These are phyloP conservation scores for Anomalospiza imberbis DNA, from an alignment of 2,797 vertebrate genomes.

Conservation along the genomic window DNA sequence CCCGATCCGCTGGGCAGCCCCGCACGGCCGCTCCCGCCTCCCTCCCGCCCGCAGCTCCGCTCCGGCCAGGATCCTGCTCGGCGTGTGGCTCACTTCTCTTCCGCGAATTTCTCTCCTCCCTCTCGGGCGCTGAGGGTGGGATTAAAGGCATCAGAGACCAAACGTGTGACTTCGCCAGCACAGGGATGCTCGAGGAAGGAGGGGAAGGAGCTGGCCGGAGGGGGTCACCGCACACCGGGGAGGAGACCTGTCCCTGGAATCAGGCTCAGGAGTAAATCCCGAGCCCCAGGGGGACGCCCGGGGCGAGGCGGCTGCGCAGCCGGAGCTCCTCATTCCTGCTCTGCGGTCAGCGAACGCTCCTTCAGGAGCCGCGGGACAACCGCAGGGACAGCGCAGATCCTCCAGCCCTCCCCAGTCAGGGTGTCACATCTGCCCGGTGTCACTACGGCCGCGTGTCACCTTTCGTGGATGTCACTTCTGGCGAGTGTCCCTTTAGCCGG, in stretches of 20 bases:
- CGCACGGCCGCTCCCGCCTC: not conserved
- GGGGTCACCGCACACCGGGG: not conserved
- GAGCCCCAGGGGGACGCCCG: no score
- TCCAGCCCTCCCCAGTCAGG: no score
- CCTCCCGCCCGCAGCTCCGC: not conserved
- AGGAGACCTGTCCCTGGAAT: no score
- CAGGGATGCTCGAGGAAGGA: not conserved
- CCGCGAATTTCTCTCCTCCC: not conserved
- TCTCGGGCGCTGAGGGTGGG: constrained; percentile 5
- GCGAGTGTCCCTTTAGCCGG: no score
- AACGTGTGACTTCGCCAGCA: not conserved
- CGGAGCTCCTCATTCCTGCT: not conserved
- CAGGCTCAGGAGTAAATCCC: not conserved
- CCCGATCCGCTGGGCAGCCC: not conserved
- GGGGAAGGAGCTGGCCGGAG: not conserved
- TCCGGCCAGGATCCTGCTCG: not conserved
- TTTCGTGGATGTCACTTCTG: not conserved
- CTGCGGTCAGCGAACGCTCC: not conserved
- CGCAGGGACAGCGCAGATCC: no score
- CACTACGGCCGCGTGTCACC: not conserved
- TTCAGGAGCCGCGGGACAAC: not conserved
- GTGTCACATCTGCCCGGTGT: not conserved
- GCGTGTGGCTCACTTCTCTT: not conserved
- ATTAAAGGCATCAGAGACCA: not conserved
- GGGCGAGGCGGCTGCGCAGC: not conserved